A percentile compares a stretch with the other conserved stretches of the same genome.
Conservation (phyloP, 2,797 vertebrate species). For the Protosalanx chinensis region DNA sequence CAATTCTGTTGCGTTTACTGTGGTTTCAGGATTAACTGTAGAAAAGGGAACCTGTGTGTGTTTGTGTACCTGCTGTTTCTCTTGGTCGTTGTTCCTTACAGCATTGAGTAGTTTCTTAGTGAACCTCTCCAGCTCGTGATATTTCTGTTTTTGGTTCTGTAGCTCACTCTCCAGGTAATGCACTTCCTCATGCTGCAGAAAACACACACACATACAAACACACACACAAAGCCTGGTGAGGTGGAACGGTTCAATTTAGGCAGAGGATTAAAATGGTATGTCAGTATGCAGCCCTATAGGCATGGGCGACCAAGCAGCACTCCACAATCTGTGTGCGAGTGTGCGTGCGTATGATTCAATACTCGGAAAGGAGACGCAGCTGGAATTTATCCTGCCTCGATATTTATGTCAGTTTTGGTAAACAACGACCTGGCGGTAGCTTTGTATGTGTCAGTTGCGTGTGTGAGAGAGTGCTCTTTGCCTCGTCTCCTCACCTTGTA, state of each 20-base stretch:
- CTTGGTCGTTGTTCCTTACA: constrained; percentile 84
- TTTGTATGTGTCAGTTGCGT: background rate
- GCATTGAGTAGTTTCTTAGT: constrained; percentile 88
- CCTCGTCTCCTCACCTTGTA: constrained; percentile 81
- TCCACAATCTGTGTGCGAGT: background rate
- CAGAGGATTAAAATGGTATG: constrained; percentile 25
- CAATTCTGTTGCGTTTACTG: too few relatives aligned
- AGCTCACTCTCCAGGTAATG: constrained; percentile 92
- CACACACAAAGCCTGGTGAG: background rate
- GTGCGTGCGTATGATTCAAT: background rate
- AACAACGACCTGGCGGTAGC: background rate
- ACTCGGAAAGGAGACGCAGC: background rate
- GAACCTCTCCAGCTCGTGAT: constrained; percentile 86
- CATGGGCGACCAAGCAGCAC: constrained; percentile 18
- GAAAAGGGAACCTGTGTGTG: background rate
- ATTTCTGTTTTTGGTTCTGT: constrained; percentile 92
- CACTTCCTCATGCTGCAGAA: constrained; percentile 89
- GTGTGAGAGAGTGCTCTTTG: background rate
- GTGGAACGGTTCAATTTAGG: constrained; percentile 6
- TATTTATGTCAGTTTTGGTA: background rate
- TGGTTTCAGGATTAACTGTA: too few relatives aligned
- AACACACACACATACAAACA: constrained; percentile 8
- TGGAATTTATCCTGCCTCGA: background rate
- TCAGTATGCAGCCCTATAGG: constrained; percentile 19
- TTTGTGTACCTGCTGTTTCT: constrained; percentile 86